Evolutionary conservation across 1,140 invertebrate species (phyloP), one percentile per base, ranked within the genome.

Genomic region (Drosophila novamexicana): DNA sequence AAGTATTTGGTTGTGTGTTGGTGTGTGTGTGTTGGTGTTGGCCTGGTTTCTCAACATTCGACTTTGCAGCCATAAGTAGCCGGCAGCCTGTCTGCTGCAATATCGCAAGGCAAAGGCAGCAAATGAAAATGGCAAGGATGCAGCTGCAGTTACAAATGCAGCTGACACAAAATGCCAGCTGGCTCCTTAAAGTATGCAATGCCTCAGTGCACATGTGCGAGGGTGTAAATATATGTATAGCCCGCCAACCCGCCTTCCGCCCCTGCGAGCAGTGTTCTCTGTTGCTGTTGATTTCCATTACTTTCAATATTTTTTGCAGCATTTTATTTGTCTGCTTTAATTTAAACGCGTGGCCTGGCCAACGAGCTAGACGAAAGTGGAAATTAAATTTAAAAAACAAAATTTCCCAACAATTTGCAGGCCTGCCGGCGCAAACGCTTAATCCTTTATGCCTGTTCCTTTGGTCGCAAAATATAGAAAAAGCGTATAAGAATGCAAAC

Each of bases 371-470:
- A 59, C n/a, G 42, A 59, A 18, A 67, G 29, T 71, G 39, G 0
- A 76, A 75, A 83, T 88, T 56, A 72, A 86, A 88, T 79, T 83
- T 79, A 73, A 82, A 29, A 79, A 81, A 70, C 22, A 73, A 86
- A 85, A 67, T 69, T 81, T 59, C 69, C 72, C 45, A 88, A 83
- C 83, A 88, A 86, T 86, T 86, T 74, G 63, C 77, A 77, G 64
- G 81, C 81, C 77, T 79, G 61, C 47, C 59, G 73, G 77, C 81
- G 58, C 57, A 66, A 71, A 49, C 45, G 79, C 78, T 86, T 83
- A 88, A 86, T 86, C 84, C 83, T 86, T 86, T 86, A 73, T 82
- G 84, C 80, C 84, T 59, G 50, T 70, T 81, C 57, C 63, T 59
- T 71, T 66, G 4, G 22, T 29, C 22, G 70, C 69, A 62, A 47